phyloP scores from a whole-genome alignment of 92 coral and sea anemone species.

The Porites evermanni region DNA sequence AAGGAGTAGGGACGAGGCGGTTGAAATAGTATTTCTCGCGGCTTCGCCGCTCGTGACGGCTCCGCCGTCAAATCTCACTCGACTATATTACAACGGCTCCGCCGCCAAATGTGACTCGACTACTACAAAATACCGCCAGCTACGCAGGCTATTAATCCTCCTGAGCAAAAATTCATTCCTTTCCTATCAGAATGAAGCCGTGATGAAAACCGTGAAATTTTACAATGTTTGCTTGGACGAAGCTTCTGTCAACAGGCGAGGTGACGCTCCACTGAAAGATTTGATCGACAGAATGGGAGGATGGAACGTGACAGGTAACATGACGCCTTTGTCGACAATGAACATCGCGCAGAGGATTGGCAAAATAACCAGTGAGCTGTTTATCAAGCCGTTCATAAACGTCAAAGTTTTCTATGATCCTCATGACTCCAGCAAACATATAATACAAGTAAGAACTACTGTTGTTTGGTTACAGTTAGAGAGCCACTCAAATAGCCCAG shows the following conservation, averaged over 20 bases:
- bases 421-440: conserved; percentile 54
- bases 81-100: too few species aligned
- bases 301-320: conserved; percentile 49
- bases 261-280: conserved; percentile 41
- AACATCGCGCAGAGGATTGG: conserved; percentile 35
- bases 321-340: neutral
- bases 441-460: conserved; percentile 29
- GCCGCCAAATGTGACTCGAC: too few species aligned
- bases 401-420: conserved; percentile 42
- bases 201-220: conserved; percentile 48
- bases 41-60: too few species aligned
- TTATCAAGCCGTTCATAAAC: conserved; percentile 37
- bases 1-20: too few species aligned
- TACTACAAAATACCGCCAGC: too few species aligned
- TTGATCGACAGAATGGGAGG: conserved; percentile 50
- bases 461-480: too few species aligned
- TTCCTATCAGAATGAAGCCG: conserved; percentile 56
- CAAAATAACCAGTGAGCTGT: conserved; percentile 37
- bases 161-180: neutral
- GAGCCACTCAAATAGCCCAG: too few species aligned
- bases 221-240: conserved; percentile 38
- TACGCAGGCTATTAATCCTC: too few species aligned
- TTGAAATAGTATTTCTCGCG: too few species aligned
- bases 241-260: conserved; percentile 27
- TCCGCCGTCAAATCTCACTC: too few species aligned